Conservation (phyloP, 2,113 vertebrate genomes). For the Tyrannus savana region DNA sequence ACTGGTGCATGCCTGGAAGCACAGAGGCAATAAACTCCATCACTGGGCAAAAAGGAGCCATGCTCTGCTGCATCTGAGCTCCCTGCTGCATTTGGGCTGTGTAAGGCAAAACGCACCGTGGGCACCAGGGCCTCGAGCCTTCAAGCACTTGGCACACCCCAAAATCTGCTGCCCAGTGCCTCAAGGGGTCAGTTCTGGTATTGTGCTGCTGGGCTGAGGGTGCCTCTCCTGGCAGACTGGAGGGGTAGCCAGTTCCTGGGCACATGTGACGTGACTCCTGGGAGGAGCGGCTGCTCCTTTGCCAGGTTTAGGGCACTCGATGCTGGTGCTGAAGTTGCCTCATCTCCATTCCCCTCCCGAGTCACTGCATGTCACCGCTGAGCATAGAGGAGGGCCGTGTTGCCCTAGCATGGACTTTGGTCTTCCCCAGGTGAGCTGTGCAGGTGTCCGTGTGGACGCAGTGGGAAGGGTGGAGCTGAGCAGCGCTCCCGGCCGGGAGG, state of each 20-base stretch:
- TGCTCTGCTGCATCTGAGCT: background rate
- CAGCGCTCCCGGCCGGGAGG: fast-evolving
- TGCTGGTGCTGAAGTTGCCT: background rate
- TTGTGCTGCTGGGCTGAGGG: background rate
- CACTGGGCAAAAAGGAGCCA: background rate
- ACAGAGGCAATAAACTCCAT: background rate
- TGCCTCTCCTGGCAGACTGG: background rate
- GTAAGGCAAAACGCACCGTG: background rate
- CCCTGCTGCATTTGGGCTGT: background rate
- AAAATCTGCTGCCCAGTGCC: background rate
- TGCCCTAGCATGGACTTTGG: background rate
- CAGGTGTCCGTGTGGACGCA: fast-evolving
- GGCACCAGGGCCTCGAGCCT: background rate
- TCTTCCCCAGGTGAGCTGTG: background rate
- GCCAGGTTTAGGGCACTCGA: background rate
- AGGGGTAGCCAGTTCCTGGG: background rate
- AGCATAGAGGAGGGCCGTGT: background rate
- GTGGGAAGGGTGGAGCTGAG: fast-evolving
- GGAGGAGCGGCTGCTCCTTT: background rate
- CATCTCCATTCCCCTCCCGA: background rate
- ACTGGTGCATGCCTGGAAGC: conserved; percentile 7
- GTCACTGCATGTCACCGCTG: background rate
- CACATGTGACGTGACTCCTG: background rate
- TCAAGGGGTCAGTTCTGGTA: background rate
- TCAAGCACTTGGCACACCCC: background rate